Evolutionary conservation across 2,888 invertebrate genomes (phyloP).

Genomic region (Melanargia galathea): DNA sequence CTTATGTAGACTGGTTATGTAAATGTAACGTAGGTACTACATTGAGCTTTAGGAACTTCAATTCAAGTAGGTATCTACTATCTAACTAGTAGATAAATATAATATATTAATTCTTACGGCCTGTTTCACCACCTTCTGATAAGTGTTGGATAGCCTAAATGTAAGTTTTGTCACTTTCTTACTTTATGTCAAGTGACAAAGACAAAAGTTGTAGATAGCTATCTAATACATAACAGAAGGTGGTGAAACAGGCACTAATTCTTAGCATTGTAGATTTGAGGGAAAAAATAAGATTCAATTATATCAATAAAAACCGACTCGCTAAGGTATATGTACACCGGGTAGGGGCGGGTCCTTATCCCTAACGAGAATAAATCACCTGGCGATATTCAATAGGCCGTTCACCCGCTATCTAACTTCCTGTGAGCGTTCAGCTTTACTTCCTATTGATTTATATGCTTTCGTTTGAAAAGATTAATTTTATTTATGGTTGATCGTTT

Average conservation of each 20-base stretch:
- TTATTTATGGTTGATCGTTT: constrained; percentile 19
- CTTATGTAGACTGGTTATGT: background rate
- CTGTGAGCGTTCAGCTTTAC: constrained; percentile 39
- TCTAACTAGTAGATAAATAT: too few relatives aligned
- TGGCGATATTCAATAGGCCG: constrained; percentile 56
- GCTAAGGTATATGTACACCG: constrained; percentile 19
- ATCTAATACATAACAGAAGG: too few relatives aligned
- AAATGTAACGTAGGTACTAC: too few relatives aligned
- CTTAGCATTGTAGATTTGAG: too few relatives aligned
- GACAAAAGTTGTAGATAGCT: too few relatives aligned
- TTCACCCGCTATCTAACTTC: constrained; percentile 62
- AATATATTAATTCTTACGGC: too few relatives aligned
- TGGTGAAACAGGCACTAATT: too few relatives aligned
- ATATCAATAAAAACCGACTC: constrained; percentile 28
- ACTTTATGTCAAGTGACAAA: too few relatives aligned
- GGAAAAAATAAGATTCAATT: constrained; percentile 9
- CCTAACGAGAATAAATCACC: constrained; percentile 67
- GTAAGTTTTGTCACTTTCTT: too few relatives aligned
- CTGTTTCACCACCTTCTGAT: too few relatives aligned
- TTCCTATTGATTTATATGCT: constrained; percentile 42
- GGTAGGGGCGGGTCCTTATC: constrained; percentile 35
- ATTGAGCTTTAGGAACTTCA: background rate
- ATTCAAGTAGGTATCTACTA: too few relatives aligned
- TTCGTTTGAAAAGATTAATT: constrained; percentile 25
- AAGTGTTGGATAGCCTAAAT: too few relatives aligned